Evolutionary conservation across 2,113 vertebrate genomes (phyloP), one percentile per base, ranked within the genome.

Genomic region (Misgurnus mizolepis): DNA sequence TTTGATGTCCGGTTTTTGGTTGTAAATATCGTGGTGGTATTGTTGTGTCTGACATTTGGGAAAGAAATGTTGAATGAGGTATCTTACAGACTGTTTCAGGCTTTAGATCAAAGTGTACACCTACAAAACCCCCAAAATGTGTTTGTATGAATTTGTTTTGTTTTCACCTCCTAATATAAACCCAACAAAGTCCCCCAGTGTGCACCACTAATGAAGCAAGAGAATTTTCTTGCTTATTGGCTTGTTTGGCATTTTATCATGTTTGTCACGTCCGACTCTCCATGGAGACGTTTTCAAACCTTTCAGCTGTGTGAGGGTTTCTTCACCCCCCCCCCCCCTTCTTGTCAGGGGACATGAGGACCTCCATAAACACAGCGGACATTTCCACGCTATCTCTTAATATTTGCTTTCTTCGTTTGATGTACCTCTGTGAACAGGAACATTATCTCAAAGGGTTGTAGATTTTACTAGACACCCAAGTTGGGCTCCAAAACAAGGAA

Each of bases 221-320:
- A 72, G 49, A 5, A 66, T 68, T 77, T 74, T 61, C n/a, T 27
- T 10, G 47, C 81, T 56, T 74, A 45, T 67, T 80, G 58, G 58
- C 58, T 74, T 74, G 40, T 74, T 74, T 74, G 55, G 56, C 72
- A 49, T 75, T 39, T 75, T 75, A 62, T 58, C 72, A 80, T 79
- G 78, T 79, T 62, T 56, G 39, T 76, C 82, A 83, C 82, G 82
- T 76, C 56, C 41, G 67, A 3, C 58, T 80, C 65, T 76, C 78
- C 82, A 70, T 80, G 77, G 71, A 76, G 65, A 80, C 77, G 39
- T 80, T 80, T 83, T 67, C 53, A 80, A 80, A 65, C 65, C 70
- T 71, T 78, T 78, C 70, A 67, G 66, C 67, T 65, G 55, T 47
- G 65, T 43, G 66, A 55, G 53, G 56, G 50, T 4, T 69, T 67